Base-by-base conservation (phyloP, 1,140 invertebrate genomes). In the Caenorhabditis latens region DNA sequence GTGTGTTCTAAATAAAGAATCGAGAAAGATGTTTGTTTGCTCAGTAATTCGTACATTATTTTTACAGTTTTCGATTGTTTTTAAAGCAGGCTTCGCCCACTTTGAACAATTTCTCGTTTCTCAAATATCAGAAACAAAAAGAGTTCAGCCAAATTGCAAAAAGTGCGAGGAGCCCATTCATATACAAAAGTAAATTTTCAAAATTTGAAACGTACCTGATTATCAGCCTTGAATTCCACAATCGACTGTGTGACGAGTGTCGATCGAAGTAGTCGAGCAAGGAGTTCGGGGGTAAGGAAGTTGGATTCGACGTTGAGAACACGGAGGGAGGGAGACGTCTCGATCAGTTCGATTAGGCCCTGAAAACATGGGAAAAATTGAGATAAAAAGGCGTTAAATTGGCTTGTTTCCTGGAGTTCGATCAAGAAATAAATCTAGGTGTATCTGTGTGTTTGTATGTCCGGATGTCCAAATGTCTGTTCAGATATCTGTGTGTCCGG, bases 281-380 rank as follows among this genome's bases (percentile, higher is more conserved):
- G 55, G 63, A 92, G 67, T 89, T 92, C 91, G 13, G 92, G 92
- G 16, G 88, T 89, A 46, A 92, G 89, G 85, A 89, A 92, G 53
- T 92, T 92, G 19, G 92, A 93, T 88, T 92, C 91, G 21, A 92
- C 89, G 84, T 92, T 92, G n/a, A 92, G 86, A 55, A 91, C 84
- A 84, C 90, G 90, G 19, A 92, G 83, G 1, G 90, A 90, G 7
- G 85, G 82, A 14, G 79, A 87, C 11, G 71, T 85, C 84, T 92
- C 91, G 13, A 92, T 85, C 14, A 92, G 84, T 82, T 92, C 92
- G 19, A 93, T 67, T 13, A 92, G 84, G 6, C 91, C 92, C 91
- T 91, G 55, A 87, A 90, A 82, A 32, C 32, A 32, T 32, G 32
- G 2, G 11, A 42, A 79, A 82, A 86, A 14, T 46, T 50, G 32